These are phyloP conservation scores for Thalassoma bifasciatum DNA, from an alignment of 2,113 vertebrate genomes.

Conservation along the genomic window DNA sequence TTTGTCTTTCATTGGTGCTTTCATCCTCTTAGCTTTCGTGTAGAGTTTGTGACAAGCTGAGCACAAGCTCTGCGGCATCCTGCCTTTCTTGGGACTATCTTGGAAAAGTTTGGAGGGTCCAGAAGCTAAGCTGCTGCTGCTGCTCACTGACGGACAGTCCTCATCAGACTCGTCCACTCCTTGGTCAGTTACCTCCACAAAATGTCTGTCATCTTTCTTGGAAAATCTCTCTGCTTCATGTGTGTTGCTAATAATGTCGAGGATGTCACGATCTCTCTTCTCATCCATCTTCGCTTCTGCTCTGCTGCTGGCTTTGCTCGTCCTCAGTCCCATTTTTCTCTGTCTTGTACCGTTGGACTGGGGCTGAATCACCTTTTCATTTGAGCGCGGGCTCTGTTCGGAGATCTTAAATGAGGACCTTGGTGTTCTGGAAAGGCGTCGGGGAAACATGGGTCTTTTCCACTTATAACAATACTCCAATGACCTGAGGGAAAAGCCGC, in stretches of 20 bases:
- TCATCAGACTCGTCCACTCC: constrained; percentile 26
- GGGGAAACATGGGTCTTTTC: constrained; percentile 34
- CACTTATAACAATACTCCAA: constrained; percentile 45
- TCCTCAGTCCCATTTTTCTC: neutral
- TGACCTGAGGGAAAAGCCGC: constrained; percentile 39
- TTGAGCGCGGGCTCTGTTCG: neutral
- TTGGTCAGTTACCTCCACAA: constrained; percentile 1
- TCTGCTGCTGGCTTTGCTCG: rapidly evolving
- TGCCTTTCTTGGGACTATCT: neutral
- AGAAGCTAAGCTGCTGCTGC: constrained; percentile 56
- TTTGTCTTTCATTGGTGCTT: constrained; percentile 40
- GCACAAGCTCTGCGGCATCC: constrained; percentile 33
- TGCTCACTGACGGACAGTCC: constrained; percentile 10
- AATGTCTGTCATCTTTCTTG: neutral
- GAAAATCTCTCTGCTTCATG: rapidly evolving
- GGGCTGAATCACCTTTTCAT: constrained; percentile 1
- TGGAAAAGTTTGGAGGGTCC: constrained; percentile 27
- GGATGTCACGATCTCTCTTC: neutral
- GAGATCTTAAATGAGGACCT: constrained; percentile 5
- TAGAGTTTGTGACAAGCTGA: constrained; percentile 52
- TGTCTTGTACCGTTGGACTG: neutral
- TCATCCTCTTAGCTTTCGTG: constrained; percentile 54
- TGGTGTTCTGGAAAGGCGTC: constrained; percentile 1
- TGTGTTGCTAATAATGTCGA: constrained; percentile 32
- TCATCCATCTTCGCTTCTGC: neutral